Evolutionary conservation across 2,797 vertebrate species (phyloP).

Genomic region (Luscinia megarhynchos): DNA sequence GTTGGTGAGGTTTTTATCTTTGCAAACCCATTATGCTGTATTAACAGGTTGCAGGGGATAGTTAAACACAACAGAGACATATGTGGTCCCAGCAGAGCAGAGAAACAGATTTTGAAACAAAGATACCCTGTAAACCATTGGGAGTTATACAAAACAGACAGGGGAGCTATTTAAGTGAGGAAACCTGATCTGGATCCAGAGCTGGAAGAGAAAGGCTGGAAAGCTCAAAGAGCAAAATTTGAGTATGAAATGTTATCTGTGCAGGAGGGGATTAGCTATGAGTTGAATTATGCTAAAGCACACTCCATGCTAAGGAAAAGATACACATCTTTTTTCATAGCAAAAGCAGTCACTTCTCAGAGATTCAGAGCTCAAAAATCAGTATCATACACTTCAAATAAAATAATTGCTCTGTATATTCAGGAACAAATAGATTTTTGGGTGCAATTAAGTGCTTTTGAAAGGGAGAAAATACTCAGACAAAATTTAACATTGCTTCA

Average conservation of each 20-base stretch:
- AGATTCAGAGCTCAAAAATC: background rate
- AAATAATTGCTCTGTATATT: background rate
- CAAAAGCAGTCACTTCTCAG: background rate
- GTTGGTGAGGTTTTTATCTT: conserved; percentile 55
- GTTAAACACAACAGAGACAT: conserved; percentile 57
- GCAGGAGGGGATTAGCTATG: conserved; percentile 59
- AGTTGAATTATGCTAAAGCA: conserved; percentile 65
- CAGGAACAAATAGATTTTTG: background rate
- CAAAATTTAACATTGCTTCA: background rate
- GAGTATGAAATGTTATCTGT: conserved; percentile 67
- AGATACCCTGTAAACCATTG: conserved; percentile 40
- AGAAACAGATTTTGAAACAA: conserved; percentile 42
- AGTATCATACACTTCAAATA: background rate
- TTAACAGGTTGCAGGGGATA: conserved; percentile 68
- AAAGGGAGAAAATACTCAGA: background rate
- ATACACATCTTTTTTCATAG: background rate
- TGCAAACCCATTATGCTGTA: conserved; percentile 40
- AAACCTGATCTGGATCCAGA: conserved; percentile 57
- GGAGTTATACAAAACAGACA: conserved; percentile 72
- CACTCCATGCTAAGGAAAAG: background rate
- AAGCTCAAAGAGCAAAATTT: conserved; percentile 64
- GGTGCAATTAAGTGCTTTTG: background rate
- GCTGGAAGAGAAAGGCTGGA: conserved; percentile 53
- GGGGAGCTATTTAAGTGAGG: conserved; percentile 51
- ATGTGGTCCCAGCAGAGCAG: conserved; percentile 23